Conservation (phyloP, 2,797 vertebrate genomes). For the Accipiter superciliosus region DNA sequence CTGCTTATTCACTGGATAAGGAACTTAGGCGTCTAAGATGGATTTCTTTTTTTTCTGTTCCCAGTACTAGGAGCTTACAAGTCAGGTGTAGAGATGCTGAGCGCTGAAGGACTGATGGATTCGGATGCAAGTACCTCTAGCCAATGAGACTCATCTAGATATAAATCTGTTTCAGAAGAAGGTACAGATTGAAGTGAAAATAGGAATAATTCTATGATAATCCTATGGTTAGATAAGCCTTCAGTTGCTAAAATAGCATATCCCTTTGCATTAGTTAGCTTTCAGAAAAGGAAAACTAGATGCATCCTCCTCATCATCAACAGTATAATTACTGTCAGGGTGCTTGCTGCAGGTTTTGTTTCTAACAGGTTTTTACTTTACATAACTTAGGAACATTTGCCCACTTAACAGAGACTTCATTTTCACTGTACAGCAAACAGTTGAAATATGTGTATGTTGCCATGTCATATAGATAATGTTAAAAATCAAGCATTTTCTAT, state of each 20-base stretch:
- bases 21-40: neutral
- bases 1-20: neutral
- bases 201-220: neutral
- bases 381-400: neutral
- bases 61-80: neutral
- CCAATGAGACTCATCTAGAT: neutral
- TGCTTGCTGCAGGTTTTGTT: neutral
- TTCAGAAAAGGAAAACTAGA: neutral
- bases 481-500: neutral
- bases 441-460: neutral
- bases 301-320: neutral
- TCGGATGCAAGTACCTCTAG: neutral
- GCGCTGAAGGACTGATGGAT: neutral
- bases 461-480: neutral
- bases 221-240: neutral
- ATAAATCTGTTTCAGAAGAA: neutral
- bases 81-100: neutral
- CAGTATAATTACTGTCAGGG: neutral
- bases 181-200: neutral
- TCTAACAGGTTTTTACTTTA: constrained; percentile 12
- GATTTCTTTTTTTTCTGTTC: neutral
- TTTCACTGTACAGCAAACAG: neutral
- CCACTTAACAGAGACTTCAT: neutral
- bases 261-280: neutral
- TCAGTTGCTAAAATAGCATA: neutral